phyloP scores from a whole-genome alignment of 2,113 vertebrate genomes.

The Cyanistes caeruleus region DNA sequence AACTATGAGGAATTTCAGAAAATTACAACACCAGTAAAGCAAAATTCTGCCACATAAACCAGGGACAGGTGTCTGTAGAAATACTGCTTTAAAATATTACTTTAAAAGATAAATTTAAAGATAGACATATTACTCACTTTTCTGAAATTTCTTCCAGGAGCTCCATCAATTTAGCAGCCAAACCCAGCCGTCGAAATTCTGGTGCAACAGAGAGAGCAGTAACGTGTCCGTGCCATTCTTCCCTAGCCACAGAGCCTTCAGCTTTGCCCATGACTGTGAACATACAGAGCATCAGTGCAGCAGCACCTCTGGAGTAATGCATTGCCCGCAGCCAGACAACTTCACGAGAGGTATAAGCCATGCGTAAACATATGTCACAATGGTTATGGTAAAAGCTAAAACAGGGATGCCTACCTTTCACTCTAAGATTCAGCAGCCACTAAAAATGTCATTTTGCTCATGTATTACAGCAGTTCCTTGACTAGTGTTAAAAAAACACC shows the following conservation, averaged over 20 bases:
- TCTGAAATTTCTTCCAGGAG: constrained; percentile 96
- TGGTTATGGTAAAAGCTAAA: background rate
- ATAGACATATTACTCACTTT: constrained; percentile 73
- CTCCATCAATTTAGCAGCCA: constrained; percentile 96
- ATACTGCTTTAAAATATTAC: background rate
- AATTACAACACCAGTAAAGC: background rate
- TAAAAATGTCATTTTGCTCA: background rate
- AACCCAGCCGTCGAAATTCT: constrained; percentile 90
- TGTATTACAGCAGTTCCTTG: background rate
- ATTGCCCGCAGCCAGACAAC: background rate
- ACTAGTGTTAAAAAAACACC: background rate
- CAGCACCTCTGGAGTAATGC: background rate
- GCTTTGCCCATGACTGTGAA: constrained; percentile 95
- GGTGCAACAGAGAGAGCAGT: constrained; percentile 94
- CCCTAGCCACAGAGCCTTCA: constrained; percentile 92
- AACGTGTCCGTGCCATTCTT: constrained; percentile 96
- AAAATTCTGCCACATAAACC: background rate
- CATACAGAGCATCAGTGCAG: background rate
- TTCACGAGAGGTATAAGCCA: background rate
- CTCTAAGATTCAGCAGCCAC: background rate
- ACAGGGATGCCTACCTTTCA: accelerated
- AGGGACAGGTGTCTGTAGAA: background rate
- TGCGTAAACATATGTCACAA: accelerated
- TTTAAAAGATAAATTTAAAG: background rate
- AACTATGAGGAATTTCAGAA: background rate